Evolutionary conservation across 2,797 vertebrate species (phyloP).

Genomic region (Neosilurus hyrtlii): DNA sequence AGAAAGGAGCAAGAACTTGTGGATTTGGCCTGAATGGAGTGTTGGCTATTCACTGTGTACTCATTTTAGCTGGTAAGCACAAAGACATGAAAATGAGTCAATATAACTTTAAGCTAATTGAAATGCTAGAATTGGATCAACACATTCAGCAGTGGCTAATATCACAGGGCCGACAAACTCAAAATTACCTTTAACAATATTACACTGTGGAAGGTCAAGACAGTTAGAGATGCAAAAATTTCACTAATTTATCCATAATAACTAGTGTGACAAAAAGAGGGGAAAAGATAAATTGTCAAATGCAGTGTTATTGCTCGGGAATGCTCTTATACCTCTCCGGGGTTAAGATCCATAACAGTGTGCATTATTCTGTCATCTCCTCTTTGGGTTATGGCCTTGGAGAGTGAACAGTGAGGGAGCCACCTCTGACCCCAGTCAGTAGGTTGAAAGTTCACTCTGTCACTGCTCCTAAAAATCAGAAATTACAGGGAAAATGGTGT

Average conservation of each 20-base stretch:
- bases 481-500: background rate
- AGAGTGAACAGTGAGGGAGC: constrained; percentile 43
- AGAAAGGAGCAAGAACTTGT: constrained; percentile 2
- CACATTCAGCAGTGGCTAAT: background rate
- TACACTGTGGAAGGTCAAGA: background rate
- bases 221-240: background rate
- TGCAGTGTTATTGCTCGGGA: background rate
- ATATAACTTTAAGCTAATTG: background rate
- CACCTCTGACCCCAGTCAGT: constrained; percentile 57
- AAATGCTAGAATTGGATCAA: background rate
- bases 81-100: background rate
- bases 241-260: background rate
- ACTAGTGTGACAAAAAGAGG: background rate
- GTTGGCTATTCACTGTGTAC: constrained; percentile 12
- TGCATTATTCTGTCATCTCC: background rate
- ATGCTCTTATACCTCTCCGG: background rate
- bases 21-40: background rate
- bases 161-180: background rate
- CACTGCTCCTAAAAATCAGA: constrained; percentile 54
- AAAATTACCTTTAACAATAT: background rate
- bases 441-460: constrained; percentile 49
- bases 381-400: constrained; percentile 1
- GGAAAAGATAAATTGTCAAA: background rate
- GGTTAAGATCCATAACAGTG: background rate
- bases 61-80: constrained; percentile 8